phyloP scores from a whole-genome alignment of 2,797 vertebrate species.

The Crocodylus rhombifer region DNA sequence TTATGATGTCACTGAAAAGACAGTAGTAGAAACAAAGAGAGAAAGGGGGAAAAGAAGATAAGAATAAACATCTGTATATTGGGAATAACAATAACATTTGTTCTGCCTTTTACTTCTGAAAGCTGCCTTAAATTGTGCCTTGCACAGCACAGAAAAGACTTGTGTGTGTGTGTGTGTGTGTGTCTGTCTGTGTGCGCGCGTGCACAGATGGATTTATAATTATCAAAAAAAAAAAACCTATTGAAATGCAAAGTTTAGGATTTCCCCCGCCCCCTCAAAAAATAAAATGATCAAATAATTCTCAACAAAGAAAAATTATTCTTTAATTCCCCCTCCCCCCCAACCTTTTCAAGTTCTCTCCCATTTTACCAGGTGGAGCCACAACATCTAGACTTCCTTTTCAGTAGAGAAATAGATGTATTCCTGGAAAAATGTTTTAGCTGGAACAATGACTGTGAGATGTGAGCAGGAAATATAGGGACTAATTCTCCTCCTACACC shows the following conservation, averaged over 20 bases:
- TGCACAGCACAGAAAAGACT: conserved; percentile 48
- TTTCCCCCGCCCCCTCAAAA: conserved; percentile 40
- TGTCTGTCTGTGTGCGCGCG: neutral
- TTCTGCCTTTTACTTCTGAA: conserved; percentile 64
- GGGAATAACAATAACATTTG: conserved; percentile 75
- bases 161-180: neutral
- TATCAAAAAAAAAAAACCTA: conserved; percentile 50
- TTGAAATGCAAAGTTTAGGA: conserved; percentile 74
- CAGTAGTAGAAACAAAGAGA: conserved; percentile 77
- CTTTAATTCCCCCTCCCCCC: conserved; percentile 32
- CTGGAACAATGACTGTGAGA: neutral
- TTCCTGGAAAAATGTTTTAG: conserved; percentile 18
- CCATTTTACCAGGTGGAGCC: conserved; percentile 2
- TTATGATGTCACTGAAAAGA: conserved; percentile 81
- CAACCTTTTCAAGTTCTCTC: neutral
- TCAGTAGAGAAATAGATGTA: neutral
- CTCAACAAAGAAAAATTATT: conserved; percentile 20
- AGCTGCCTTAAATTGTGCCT: conserved; percentile 71
- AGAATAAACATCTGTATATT: conserved; percentile 79
- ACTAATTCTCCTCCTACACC: neutral
- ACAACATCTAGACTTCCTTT: neutral
- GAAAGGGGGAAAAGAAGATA: neutral
- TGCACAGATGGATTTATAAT: conserved; percentile 73
- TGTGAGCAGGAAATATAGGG: neutral
- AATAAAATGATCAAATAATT: conserved; percentile 50